Conservation (phyloP, 2,888 invertebrate species). For the Eristalinus aeneus region DNA sequence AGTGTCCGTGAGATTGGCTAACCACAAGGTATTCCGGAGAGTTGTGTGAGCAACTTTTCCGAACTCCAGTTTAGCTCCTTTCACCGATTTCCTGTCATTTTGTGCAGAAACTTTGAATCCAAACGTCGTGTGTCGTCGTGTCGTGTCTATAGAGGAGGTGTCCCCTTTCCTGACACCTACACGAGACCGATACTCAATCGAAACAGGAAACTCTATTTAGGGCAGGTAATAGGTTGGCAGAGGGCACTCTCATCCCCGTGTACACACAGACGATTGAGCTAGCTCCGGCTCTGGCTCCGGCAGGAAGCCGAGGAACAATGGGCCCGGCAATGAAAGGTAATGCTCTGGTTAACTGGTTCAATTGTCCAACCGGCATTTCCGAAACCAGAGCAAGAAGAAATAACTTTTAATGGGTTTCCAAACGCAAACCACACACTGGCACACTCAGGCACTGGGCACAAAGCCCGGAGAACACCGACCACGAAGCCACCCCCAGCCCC, state of each 20-base stretch:
- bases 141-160: conserved; percentile 34
- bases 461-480: neutral
- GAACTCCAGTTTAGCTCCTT: neutral
- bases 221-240: conserved; percentile 57
- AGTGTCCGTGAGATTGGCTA: conserved; percentile 39
- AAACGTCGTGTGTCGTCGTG: neutral
- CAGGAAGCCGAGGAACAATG: conserved; percentile 46
- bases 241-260: neutral
- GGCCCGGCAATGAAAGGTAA: conserved; percentile 61
- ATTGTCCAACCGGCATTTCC: conserved; percentile 64
- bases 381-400: conserved; percentile 54
- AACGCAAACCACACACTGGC: conserved; percentile 41
- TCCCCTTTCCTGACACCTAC: conserved; percentile 20
- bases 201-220: conserved; percentile 53
- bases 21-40: conserved; percentile 53
- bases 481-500: neutral
- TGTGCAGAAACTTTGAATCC: conserved; percentile 53
- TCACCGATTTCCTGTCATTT: conserved; percentile 47
- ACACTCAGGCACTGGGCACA: neutral
- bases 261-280: conserved; percentile 16
- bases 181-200: conserved; percentile 1
- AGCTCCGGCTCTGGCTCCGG: conserved; percentile 29
- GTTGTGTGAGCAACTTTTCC: conserved; percentile 30
- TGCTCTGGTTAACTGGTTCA: conserved; percentile 69
- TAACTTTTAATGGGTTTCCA: conserved; percentile 69